These are phyloP conservation scores for Chondrosia reniformis DNA, from an alignment of 37 sponge, comb jelly and placozoan species.

Conservation along the genomic window DNA sequence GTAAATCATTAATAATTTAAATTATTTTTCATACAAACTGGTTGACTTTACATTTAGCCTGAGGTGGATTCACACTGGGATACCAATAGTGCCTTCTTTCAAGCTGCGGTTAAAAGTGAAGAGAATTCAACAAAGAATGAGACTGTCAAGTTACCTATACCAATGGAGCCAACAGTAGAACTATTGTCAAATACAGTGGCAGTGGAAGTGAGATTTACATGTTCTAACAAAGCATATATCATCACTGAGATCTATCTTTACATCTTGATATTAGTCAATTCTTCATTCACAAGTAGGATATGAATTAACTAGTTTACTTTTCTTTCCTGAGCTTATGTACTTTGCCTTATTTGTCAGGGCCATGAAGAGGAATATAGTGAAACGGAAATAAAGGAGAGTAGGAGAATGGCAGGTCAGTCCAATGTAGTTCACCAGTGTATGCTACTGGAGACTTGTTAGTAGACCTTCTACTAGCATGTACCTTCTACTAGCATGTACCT, in stretches of 20 bases:
- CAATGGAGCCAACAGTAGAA: background rate
- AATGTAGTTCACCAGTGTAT: no score
- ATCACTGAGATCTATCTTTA: no score
- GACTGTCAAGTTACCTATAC: background rate
- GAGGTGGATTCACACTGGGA: background rate
- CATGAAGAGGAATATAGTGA: constrained; percentile 16
- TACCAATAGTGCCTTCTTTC: background rate
- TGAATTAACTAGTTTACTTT: no score
- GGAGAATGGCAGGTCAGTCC: constrained; percentile 22
- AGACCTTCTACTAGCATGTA: no score
- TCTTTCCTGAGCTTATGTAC: background rate
- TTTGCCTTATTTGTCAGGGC: constrained; percentile 17
- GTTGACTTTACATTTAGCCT: no score
- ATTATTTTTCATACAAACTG: no score
- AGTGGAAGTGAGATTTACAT: background rate
- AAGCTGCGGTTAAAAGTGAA: background rate
- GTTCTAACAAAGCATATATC: no score
- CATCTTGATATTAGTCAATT: no score
- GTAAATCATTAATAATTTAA: no score
- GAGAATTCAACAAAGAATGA: background rate
- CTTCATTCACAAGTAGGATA: no score
- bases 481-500: no score
- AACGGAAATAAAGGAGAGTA: constrained; percentile 17
- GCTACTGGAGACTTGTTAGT: no score
- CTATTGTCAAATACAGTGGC: background rate